Conservation (phyloP, 2,113 vertebrate genomes). For the Corynorhinus townsendii region DNA sequence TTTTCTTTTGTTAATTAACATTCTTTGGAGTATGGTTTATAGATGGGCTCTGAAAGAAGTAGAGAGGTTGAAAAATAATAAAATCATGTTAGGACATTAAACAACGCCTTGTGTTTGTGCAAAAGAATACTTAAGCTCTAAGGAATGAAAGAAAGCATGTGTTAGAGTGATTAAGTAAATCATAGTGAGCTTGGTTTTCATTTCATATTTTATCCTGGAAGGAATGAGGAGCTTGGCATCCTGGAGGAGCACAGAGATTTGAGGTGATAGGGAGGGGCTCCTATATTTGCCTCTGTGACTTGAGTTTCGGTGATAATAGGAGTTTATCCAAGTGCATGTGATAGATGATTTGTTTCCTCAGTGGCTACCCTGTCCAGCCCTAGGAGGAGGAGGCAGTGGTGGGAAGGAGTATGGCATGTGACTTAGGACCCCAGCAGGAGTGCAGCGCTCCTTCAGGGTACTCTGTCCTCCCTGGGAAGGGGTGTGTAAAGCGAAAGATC, state of each 20-base stretch:
- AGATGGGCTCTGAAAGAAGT: conserved; percentile 15
- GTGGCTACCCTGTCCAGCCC: too few relatives aligned
- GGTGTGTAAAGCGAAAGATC: neutral
- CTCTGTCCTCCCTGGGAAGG: neutral
- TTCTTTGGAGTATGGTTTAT: conserved; percentile 28
- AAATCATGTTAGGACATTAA: conserved; percentile 44
- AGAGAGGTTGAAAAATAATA: conserved; percentile 28
- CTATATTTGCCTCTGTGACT: neutral
- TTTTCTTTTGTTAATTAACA: conserved; percentile 30
- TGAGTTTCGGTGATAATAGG: neutral
- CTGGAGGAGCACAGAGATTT: neutral
- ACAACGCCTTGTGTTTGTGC: neutral
- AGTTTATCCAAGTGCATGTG: neutral
- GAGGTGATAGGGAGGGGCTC: neutral
- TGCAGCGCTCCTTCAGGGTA: neutral
- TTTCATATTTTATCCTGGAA: neutral
- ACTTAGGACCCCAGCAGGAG: neutral
- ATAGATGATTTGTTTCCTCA: neutral
- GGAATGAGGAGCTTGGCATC: neutral
- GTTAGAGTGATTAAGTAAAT: neutral
- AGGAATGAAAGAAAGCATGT: conserved; percentile 21
- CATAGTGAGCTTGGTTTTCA: neutral
- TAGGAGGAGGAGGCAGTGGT: neutral
- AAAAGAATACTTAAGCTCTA: neutral
- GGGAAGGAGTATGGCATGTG: neutral